These are phyloP conservation scores for Calliphora vomitoria DNA, from an alignment of 2,888 invertebrate species.

Conservation along the genomic window DNA sequence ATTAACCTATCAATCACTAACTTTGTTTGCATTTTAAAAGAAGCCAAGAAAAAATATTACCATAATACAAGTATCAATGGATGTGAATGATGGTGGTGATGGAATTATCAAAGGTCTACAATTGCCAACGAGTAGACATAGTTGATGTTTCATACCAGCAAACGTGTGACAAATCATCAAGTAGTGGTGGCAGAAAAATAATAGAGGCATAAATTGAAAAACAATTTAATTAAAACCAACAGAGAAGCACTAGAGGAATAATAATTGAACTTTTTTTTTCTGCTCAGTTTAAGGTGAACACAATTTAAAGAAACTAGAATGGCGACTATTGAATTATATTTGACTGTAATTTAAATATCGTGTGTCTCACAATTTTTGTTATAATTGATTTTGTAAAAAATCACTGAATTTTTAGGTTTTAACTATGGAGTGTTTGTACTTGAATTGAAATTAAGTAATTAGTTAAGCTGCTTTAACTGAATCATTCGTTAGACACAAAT, in stretches of 20 bases:
- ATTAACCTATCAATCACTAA: constrained; percentile 11
- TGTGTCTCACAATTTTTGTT: too few species aligned
- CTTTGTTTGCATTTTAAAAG: background rate
- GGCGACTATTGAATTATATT: too few species aligned
- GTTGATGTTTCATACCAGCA: background rate
- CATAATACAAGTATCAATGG: background rate
- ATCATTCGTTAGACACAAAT: too few species aligned
- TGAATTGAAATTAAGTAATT: too few species aligned
- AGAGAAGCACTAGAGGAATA: background rate
- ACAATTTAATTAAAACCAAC: constrained; percentile 34
- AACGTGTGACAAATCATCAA: constrained; percentile 43
- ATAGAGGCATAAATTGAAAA: background rate
- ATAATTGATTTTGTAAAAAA: too few species aligned
- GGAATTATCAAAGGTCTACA: background rate
- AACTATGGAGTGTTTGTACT: too few species aligned
- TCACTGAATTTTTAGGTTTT: too few species aligned
- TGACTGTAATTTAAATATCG: too few species aligned
- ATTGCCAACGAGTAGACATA: constrained; percentile 13
- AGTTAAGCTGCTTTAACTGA: too few species aligned
- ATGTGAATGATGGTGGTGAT: background rate
- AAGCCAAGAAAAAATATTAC: background rate
- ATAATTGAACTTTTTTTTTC: too few species aligned
- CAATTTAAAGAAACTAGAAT: background rate
- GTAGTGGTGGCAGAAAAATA: background rate
- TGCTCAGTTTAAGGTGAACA: too few species aligned